Evolutionary conservation across 2,113 vertebrate genomes (phyloP).

Genomic region (Nansenia antarctica): DNA sequence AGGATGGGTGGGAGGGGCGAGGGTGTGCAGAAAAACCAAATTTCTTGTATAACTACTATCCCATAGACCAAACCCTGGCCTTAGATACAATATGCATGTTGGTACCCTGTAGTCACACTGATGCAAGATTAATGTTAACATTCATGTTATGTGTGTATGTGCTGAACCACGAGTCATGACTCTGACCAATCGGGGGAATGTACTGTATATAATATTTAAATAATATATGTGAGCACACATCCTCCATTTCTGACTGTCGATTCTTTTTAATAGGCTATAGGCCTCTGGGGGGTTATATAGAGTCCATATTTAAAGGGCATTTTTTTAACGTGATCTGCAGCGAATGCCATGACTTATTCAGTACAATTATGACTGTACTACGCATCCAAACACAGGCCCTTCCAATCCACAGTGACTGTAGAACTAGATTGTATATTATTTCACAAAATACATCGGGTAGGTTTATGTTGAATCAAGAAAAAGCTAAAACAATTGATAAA

Average conservation of each 20-base stretch:
- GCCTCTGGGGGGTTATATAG: no score
- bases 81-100: background rate
- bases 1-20: background rate
- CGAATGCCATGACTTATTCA: no score
- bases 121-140: conserved; percentile 42
- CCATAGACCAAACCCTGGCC: background rate
- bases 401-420: no score
- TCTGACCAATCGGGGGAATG: background rate
- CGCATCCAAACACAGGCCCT: no score
- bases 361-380: no score
- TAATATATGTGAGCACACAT: conserved; percentile 36
- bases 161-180: background rate
- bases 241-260: conserved; percentile 25
- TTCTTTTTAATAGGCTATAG: background rate
- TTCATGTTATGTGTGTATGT: background rate
- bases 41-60: background rate
- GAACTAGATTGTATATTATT: no score
- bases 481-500: no score
- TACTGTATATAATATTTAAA: conserved; percentile 20
- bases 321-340: no score
- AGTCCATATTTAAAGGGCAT: background rate
- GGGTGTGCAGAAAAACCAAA: conserved; percentile 12
- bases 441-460: no score
- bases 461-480: no score
- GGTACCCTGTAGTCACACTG: conserved; percentile 1